A percentile compares a stretch with the other conserved stretches of the same genome.
Evolutionary conservation across 2,113 vertebrate genomes (phyloP).

Genomic region (Arothron firmamentum): DNA sequence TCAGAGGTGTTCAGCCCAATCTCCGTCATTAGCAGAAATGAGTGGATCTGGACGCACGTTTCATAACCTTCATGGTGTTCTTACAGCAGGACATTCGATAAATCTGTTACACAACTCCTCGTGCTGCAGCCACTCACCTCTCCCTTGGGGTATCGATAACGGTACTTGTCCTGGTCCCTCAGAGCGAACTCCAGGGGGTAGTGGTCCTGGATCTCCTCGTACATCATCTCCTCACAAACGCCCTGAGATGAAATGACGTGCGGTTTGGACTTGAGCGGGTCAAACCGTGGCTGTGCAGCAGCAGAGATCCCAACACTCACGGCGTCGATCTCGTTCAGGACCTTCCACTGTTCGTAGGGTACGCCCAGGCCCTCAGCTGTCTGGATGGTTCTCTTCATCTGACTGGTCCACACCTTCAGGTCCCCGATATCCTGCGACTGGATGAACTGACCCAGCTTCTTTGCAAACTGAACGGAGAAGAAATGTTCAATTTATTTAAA

Average conservation of each 20-base stretch:
- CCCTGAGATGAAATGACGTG: slow-evolving; percentile 74
- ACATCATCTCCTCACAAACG: slow-evolving; percentile 96
- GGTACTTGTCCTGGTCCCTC: slow-evolving; percentile 97
- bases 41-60: slow-evolving; percentile 24
- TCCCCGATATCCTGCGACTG: slow-evolving; percentile 88
- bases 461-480: slow-evolving; percentile 81
- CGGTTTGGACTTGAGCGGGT: slow-evolving; percentile 14
- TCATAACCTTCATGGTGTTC: slow-evolving; percentile 6
- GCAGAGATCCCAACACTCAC: slow-evolving; percentile 62
- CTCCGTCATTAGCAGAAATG: slow-evolving; percentile 38
- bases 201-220: slow-evolving; percentile 93
- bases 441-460: slow-evolving; percentile 85
- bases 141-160: slow-evolving; percentile 97
- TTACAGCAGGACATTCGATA: not conserved
- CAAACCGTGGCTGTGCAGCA: not conserved
- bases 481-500: not conserved
- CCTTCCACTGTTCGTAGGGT: slow-evolving; percentile 99
- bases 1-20: slow-evolving; percentile 19
- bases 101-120: not conserved
- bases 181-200: slow-evolving; percentile 93
- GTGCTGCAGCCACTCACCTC: slow-evolving; percentile 77
- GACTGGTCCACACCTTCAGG: slow-evolving; percentile 98
- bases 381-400: slow-evolving; percentile 99
- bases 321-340: slow-evolving; percentile 95
- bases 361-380: slow-evolving; percentile 89